Evolutionary conservation across 2,797 vertebrate species (phyloP).

Genomic region (Mustela erminea): DNA sequence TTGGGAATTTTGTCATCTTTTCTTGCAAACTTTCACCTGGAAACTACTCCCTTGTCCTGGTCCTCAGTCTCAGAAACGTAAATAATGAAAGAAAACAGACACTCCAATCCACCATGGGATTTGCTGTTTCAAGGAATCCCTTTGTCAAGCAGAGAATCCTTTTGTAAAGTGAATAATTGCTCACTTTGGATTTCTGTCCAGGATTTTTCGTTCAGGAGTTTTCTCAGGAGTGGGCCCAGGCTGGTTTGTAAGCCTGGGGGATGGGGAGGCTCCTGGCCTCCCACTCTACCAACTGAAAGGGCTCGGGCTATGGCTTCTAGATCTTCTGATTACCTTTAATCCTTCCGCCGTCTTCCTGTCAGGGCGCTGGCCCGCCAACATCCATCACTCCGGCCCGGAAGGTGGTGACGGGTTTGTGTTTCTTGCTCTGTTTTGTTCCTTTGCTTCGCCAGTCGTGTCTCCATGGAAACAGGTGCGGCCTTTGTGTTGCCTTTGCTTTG

Average conservation of each 20-base stretch:
- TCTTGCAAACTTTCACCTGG: slow-evolving; percentile 11
- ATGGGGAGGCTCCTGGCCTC: background rate
- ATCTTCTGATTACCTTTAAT: slow-evolving; percentile 80
- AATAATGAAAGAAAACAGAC: slow-evolving; percentile 10
- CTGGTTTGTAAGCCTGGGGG: background rate
- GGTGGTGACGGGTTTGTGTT: slow-evolving; percentile 80
- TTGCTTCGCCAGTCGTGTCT: slow-evolving; percentile 83
- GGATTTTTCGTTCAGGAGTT: slow-evolving; percentile 15
- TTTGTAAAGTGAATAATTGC: slow-evolving; percentile 63
- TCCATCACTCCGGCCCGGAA: slow-evolving; percentile 82
- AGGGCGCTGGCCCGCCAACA: slow-evolving; percentile 80
- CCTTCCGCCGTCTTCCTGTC: slow-evolving; percentile 80
- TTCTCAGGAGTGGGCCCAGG: slow-evolving; percentile 35
- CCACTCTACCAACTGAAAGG: background rate
- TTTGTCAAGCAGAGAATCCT: slow-evolving; percentile 71
- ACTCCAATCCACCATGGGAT: background rate
- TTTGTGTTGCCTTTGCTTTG: slow-evolving; percentile 82
- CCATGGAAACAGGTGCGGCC: slow-evolving; percentile 87
- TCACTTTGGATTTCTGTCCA: slow-evolving; percentile 53
- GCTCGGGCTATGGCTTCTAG: background rate
- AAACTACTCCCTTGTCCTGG: background rate
- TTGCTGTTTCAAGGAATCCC: slow-evolving; percentile 60
- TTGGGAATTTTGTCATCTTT: slow-evolving; percentile 40
- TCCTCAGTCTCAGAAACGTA: background rate
- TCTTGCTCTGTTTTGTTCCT: slow-evolving; percentile 79